Percentiles rank a stretch among this genome's conserved stretches.
These are phyloP conservation scores for Drosophila sordidula DNA, from an alignment of 2,888 invertebrate genomes.

Conservation along the genomic window DNA sequence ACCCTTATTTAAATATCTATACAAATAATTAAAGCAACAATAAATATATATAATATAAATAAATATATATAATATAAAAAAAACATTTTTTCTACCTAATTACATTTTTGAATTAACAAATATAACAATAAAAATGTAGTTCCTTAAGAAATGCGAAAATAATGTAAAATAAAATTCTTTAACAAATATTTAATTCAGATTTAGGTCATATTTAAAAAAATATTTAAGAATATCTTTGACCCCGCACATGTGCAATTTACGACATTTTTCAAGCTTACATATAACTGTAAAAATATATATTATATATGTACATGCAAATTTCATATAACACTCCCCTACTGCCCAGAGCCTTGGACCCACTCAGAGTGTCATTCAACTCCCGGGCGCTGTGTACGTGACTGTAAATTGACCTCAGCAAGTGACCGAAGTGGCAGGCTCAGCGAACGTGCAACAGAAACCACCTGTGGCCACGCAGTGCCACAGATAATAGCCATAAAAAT, in stretches of 20 bases:
- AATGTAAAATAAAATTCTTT: no score
- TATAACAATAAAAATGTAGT: no score
- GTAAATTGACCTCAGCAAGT: slow-evolving; percentile 59
- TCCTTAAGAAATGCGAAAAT: no score
- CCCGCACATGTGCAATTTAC: slow-evolving; percentile 23
- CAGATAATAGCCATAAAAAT: slow-evolving; percentile 50
- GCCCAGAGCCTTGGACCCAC: slow-evolving; percentile 32
- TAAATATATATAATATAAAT: no score
- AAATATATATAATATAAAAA: not conserved
- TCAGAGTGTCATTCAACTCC: slow-evolving; percentile 63
- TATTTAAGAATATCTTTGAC: not conserved
- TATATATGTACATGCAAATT: slow-evolving; percentile 25
- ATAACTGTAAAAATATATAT: not conserved
- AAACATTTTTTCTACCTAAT: no score
- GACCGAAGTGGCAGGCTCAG: slow-evolving; percentile 26
- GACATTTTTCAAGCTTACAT: slow-evolving; percentile 11
- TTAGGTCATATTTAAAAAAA: not conserved
- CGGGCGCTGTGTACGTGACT: slow-evolving; percentile 49
- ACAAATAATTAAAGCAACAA: no score
- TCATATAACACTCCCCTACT: not conserved
- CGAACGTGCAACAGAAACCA: slow-evolving; percentile 50
- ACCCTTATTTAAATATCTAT: no score
- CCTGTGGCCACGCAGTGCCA: slow-evolving; percentile 56
- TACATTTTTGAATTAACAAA: no score
- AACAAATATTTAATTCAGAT: no score